Percentiles rank a stretch among this genome's conserved stretches.
Evolutionary conservation across 2,888 invertebrate species (phyloP).

Genomic region (Lasioglossum pauxillum): DNA sequence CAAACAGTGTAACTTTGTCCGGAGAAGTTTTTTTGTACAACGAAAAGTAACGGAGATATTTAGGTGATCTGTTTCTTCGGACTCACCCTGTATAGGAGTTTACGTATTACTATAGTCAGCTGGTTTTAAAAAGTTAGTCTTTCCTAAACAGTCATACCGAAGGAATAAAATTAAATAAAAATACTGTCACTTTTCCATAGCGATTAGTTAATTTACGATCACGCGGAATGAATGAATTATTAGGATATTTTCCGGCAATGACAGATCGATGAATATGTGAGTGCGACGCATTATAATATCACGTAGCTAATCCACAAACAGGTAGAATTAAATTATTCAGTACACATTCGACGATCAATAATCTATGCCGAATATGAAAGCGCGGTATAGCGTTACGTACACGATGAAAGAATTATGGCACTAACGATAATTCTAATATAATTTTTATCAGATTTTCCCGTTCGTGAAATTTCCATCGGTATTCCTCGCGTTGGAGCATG

Average conservation of each 20-base stretch:
- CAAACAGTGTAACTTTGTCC: too few species aligned
- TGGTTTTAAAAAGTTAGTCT: not conserved
- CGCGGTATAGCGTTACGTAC: not conserved
- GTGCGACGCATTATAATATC: not conserved
- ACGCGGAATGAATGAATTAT: not conserved
- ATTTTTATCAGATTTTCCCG: not conserved
- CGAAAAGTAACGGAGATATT: too few species aligned
- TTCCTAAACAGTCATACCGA: not conserved
- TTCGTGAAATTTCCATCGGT: not conserved
- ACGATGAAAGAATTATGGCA: not conserved
- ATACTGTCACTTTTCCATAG: not conserved
- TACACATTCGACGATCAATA: not conserved
- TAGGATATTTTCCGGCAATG: not conserved
- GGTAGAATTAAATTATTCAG: not conserved
- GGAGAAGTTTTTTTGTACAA: too few species aligned
- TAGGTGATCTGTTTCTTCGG: too few species aligned
- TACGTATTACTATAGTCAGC: not conserved
- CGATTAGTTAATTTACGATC: not conserved
- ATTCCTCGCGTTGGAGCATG: not conserved
- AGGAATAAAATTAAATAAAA: not conserved
- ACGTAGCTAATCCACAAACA: not conserved
- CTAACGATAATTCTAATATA: not conserved
- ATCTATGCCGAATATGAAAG: not conserved
- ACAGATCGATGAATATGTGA: constrained; percentile 1
- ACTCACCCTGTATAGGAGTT: too few species aligned